Conservation (phyloP, 2,113 vertebrate species). For the Ursus arctos region DNA sequence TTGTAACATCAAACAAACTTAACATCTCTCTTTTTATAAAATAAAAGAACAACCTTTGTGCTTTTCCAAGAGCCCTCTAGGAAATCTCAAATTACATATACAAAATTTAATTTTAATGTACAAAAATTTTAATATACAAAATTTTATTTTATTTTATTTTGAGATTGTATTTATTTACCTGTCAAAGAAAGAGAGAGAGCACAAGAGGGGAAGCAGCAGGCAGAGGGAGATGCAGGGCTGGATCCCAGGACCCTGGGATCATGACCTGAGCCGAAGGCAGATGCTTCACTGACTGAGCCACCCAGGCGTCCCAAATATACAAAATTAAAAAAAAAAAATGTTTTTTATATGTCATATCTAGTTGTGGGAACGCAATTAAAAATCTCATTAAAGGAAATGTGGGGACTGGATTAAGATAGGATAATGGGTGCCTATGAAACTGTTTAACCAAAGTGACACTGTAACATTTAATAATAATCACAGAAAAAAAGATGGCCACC, state of each 20-base stretch:
- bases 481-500: background rate
- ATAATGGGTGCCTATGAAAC: background rate
- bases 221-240: too few relatives aligned
- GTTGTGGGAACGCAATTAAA: background rate
- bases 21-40: background rate
- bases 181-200: too few relatives aligned
- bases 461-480: background rate
- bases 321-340: background rate
- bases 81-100: background rate
- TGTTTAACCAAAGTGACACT: background rate
- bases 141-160: background rate
- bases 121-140: background rate
- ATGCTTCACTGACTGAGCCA: too few relatives aligned
- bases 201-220: too few relatives aligned
- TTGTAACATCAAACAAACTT: background rate
- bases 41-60: background rate
- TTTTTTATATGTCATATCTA: background rate
- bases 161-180: too few relatives aligned
- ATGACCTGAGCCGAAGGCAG: too few relatives aligned
- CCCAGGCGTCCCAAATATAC: background rate
- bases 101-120: background rate
- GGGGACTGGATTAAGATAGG: background rate
- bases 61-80: background rate
- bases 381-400: background rate
- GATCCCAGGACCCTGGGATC: too few relatives aligned